Conservation (phyloP, 2,797 vertebrate species). For the Brachyrhaphis roseni region DNA sequence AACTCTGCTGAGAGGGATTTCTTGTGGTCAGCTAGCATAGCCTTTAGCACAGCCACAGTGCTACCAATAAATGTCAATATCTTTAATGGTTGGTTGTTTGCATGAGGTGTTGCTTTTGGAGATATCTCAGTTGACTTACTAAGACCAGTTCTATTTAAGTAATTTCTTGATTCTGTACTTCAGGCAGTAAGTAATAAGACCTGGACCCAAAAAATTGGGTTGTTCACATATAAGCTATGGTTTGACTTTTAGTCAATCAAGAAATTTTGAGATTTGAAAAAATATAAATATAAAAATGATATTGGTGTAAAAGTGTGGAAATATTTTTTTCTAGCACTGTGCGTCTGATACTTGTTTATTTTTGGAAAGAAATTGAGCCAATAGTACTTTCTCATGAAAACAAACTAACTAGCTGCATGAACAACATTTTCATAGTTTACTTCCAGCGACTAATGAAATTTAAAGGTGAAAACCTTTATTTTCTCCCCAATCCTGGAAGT, state of each 20-base stretch:
- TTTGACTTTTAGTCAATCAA: neutral
- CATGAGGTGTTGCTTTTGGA: neutral
- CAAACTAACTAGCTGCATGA: neutral
- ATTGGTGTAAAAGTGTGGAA: neutral
- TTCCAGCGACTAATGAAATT: neutral
- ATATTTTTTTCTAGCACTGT: neutral
- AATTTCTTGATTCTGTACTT: neutral
- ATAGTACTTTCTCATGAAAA: neutral
- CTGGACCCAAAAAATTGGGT: neutral
- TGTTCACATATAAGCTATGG: no score
- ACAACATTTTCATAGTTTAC: neutral
- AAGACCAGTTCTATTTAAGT: neutral
- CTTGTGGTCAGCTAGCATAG: no score
- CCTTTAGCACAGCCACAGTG: no score
- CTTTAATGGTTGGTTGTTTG: neutral
- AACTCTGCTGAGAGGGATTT: no score
- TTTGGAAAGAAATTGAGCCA: neutral
- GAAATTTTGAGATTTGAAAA: neutral
- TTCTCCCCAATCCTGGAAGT: neutral
- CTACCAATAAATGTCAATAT: neutral
- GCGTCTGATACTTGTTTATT: neutral
- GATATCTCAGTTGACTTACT: neutral
- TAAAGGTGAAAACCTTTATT: neutral
- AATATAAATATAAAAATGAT: neutral
- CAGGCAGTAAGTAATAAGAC: neutral